Percentiles rank a stretch among this genome's conserved stretches.
Conservation (phyloP, 2,113 vertebrate species). For the Hemiprocne comata region DNA sequence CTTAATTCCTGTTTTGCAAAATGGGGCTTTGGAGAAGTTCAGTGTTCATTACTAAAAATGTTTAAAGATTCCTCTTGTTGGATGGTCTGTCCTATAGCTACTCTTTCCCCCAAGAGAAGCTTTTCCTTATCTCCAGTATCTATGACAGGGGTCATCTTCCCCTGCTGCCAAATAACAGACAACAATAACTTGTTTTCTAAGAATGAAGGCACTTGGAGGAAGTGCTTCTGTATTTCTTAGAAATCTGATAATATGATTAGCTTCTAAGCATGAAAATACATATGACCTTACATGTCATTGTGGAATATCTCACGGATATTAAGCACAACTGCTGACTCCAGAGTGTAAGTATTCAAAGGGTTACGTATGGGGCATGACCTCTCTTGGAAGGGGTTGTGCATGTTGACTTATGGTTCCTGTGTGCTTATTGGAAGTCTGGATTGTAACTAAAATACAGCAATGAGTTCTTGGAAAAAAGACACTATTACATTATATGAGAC, state of each 20-base stretch:
- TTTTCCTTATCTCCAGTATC: background rate
- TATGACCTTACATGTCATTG: background rate
- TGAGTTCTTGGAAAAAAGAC: background rate
- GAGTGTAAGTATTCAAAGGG: background rate
- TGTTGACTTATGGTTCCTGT: background rate
- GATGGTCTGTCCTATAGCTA: accelerated
- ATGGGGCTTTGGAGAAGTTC: background rate
- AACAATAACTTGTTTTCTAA: background rate
- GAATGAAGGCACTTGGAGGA: background rate
- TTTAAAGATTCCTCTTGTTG: background rate
- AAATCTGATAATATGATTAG: background rate
- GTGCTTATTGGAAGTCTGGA: background rate
- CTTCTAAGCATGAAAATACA: background rate
- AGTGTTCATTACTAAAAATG: background rate
- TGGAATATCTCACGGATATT: background rate
- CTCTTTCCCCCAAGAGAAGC: background rate
- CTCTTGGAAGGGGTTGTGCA: background rate
- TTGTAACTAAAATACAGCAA: background rate
- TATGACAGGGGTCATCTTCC: background rate
- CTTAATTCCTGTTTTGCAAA: background rate
- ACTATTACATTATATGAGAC: background rate
- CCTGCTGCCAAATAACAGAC: background rate
- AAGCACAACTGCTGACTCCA: background rate
- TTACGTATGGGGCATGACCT: background rate
- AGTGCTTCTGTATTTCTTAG: background rate